phyloP scores from a whole-genome alignment of 2,888 invertebrate species.

The Netelia fuscicornis region DNA sequence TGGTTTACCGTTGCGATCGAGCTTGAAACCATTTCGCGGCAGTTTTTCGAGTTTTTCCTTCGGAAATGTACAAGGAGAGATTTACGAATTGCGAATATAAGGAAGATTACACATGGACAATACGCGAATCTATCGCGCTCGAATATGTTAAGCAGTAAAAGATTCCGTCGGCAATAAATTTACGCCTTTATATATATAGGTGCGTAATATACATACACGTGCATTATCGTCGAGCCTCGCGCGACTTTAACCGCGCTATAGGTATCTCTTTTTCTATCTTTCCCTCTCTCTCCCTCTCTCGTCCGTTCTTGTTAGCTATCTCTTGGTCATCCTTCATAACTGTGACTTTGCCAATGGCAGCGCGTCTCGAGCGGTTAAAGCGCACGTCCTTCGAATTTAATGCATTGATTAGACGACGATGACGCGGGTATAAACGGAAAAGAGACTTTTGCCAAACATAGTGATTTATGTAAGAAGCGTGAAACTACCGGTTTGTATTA shows the following conservation, averaged over 20 bases:
- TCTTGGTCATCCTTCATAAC: conserved; percentile 15
- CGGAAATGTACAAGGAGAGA: conserved; percentile 6
- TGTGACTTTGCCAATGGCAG: not conserved
- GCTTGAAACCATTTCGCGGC: conserved; percentile 21
- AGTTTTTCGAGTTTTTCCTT: not conserved
- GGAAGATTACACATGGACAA: not conserved
- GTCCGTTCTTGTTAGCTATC: not conserved
- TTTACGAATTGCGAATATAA: conserved; percentile 13
- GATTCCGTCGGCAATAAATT: conserved; percentile 28
- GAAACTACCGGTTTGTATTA: too few relatives aligned
- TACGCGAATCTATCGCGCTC: conserved; percentile 1
- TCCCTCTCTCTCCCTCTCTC: conserved; percentile 1
- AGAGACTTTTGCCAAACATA: too few relatives aligned
- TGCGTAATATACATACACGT: not conserved
- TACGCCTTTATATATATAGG: not conserved
- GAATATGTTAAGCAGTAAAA: conserved; percentile 39
- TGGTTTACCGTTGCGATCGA: not conserved
- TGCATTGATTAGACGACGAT: conserved; percentile 44
- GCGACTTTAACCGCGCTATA: not conserved
- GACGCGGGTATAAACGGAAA: too few relatives aligned
- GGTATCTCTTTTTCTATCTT: conserved; percentile 12
- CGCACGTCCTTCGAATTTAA: conserved; percentile 54
- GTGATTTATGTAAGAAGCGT: too few relatives aligned
- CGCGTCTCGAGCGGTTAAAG: conserved; percentile 15
- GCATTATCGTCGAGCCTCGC: not conserved